These are phyloP conservation scores for Drosophila histrio DNA, from an alignment of 2,888 invertebrate genomes.

Conservation along the genomic window DNA sequence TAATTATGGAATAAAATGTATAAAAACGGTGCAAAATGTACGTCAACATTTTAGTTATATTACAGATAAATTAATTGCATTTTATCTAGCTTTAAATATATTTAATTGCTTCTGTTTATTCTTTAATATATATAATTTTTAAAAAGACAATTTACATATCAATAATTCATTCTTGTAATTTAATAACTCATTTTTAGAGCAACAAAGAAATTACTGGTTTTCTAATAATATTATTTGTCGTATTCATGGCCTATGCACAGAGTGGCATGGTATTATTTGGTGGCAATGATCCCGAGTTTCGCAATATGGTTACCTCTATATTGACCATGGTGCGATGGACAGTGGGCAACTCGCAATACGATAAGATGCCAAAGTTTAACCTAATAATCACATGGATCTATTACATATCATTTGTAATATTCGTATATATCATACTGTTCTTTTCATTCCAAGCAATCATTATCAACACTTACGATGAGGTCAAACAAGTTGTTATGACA, in stretches of 20 bases:
- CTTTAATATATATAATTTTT: no score
- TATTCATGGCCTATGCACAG: conserved; percentile 45
- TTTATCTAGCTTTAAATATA: no score
- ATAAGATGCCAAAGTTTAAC: neutral
- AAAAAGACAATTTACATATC: no score
- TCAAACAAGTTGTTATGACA: neutral
- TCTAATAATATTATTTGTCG: conserved; percentile 32
- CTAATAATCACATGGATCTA: conserved; percentile 18
- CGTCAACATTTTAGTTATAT: no score
- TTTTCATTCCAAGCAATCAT: conserved; percentile 49
- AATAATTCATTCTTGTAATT: neutral
- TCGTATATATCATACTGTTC: conserved; percentile 47
- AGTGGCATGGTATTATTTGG: conserved; percentile 49
- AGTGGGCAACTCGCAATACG: conserved; percentile 31
- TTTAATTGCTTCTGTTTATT: no score
- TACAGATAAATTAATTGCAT: no score
- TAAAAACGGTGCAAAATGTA: no score
- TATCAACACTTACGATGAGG: conserved; percentile 33
- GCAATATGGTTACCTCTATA: conserved; percentile 15
- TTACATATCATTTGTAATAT: conserved; percentile 39
- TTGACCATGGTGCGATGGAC: conserved; percentile 40
- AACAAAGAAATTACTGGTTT: conserved; percentile 48
- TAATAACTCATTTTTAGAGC: conserved; percentile 24
- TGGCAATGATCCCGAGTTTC: conserved; percentile 19
- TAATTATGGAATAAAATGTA: no score